These are phyloP conservation scores for Agonopterix arenella DNA, from an alignment of 2,888 invertebrate genomes.

Conservation along the genomic window DNA sequence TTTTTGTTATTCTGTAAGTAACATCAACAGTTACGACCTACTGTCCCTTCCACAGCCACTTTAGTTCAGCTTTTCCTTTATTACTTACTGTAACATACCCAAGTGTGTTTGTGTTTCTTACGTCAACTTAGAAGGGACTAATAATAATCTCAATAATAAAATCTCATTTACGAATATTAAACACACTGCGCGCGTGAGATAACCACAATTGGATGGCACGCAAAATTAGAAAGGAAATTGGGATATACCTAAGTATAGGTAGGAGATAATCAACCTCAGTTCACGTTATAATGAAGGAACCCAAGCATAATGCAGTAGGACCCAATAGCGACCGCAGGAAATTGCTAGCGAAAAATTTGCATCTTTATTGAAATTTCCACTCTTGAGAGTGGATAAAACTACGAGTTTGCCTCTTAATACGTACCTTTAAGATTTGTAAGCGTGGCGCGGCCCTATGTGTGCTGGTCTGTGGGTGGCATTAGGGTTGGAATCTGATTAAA, in stretches of 20 bases:
- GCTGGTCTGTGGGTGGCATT: conserved; percentile 20
- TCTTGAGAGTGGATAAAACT: conserved; percentile 62
- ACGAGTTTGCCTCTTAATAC: conserved; percentile 66
- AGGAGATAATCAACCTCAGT: conserved; percentile 30
- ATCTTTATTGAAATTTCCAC: conserved; percentile 75
- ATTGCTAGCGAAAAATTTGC: conserved; percentile 67
- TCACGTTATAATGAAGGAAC: conserved; percentile 38
- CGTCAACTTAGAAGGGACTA: no score
- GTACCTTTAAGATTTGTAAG: conserved; percentile 56
- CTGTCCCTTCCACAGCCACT: no score
- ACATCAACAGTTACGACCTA: no score
- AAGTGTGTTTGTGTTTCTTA: no score
- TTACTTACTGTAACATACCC: no score
- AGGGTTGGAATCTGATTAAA: conserved; percentile 17
- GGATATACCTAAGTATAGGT: conserved; percentile 7
- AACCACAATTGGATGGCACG: conserved; percentile 44
- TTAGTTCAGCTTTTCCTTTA: no score
- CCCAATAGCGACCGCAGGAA: conserved; percentile 63
- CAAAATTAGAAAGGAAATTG: conserved; percentile 50
- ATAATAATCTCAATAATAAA: no score
- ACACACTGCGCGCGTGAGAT: conserved; percentile 35
- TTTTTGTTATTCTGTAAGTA: no score
- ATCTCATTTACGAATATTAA: conserved; percentile 32
- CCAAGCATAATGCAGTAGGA: conserved; percentile 53
- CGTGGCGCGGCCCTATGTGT: conserved; percentile 27